Base-by-base conservation (phyloP, 2,888 invertebrate genomes). In the Mesochorus sp. region DNA sequence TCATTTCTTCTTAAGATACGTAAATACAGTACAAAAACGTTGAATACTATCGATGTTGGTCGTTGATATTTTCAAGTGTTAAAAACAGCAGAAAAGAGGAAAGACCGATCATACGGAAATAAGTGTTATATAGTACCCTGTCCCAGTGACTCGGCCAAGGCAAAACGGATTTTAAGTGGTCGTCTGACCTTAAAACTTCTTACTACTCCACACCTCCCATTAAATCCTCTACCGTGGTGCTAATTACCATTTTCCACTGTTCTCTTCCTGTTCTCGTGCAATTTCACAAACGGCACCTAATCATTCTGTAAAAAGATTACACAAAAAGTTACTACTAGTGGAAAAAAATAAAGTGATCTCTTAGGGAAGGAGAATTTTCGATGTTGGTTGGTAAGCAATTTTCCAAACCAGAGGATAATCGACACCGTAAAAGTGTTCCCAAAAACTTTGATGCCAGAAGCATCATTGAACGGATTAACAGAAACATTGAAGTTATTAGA, bases 381-480 rank as follows among this genome's bases (percentile, higher is more conserved):
- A 8, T n/a, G 28, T 34, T 42, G 6, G 68, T 26, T 10, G 2
- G 17, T 0, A 24, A 31, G 10, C 14, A 57, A 19, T 12, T 5
- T 21, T 49, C n/a, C n/a, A 37, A 64, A 49, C 5, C 8, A 39
- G 3, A 1, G 4, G n/a, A 57, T 28, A 17, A 47, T 2, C 44
- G 19, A 19, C 4, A 19, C 24, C 24, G 57, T 47, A 5, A 28
- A 57, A 37, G 44, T 72, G 61, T 19, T 26, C 19, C 24, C 12
- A 61, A 28, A 21, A 72, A 31, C 44, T 72, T 77, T 67, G 62
- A 72, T 72, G 77, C 53, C 67, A 59, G 67, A 19, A 67, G 67
- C 26, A 44, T 49, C 57, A 39, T 28, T 8, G 14, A 28, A 19
- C 37, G n/a, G 49, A 1, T 34, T 51, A 39, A 2, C 4, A 62